Base-by-base conservation (phyloP, 2,113 vertebrate species). In the Paradisaea rubra region DNA sequence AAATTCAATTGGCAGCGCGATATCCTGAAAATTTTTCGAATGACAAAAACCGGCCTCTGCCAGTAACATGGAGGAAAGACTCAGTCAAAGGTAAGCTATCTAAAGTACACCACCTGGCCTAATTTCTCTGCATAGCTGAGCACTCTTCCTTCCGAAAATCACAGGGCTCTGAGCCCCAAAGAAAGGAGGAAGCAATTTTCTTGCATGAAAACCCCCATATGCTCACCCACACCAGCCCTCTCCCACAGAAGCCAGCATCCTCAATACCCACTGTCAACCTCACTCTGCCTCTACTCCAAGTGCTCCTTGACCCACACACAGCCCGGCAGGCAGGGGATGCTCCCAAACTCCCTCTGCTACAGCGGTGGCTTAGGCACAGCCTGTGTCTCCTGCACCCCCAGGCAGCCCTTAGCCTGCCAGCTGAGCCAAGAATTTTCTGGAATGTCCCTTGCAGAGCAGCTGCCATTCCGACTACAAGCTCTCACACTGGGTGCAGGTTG, bases 201-300 rank as follows among this genome's bases (percentile, higher is more conserved):
- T 80, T n/a, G 4, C 15, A 30, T 11, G 1, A 66, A 88, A 65
- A 12, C 3, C 11, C 45, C 18, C 10, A 15, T 11, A 2, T 35
- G 27, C 44, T 86, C 31, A 69, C 11, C 15, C 18, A 42, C 15
- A 19, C 13, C 42, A 77, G 13, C 15, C 9, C 11, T 59, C 12
- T 68, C 27, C 60, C 13, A 7, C 23, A 49, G 39, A 80, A 71
- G 20, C 15, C 63, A 76, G 25, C 1, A 5, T 25, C 44, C 56
- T 24, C 0, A 0, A 3, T 1, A 33, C 6, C 16, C 0, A 0
- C 11, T 1, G 25, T 15, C 17, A 5, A 11, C 52, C 71, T 16
- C 33, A 17, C 42, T 14, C 4, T 1, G 0, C 17, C 41, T 79
- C 52, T 2, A 4, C 19, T 45, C 25, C 47, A 21, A 49, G 39